Base-by-base conservation (phyloP, 2,797 vertebrate species). In the Schizopygopsis malacanthus region DNA sequence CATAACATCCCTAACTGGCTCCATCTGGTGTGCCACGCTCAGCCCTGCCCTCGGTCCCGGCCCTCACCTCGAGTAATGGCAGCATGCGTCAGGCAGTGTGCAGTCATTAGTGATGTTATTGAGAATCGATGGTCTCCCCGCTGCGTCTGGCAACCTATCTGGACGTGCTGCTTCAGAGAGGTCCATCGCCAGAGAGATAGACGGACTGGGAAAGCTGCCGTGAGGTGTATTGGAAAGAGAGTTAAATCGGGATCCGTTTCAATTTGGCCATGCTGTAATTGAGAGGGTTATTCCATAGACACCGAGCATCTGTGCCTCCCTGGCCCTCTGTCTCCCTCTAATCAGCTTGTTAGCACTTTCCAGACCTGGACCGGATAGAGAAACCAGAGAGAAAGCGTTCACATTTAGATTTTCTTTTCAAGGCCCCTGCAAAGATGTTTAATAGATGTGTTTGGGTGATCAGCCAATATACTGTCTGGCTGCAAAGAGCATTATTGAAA, bases 191-290 rank as follows among this genome's bases (percentile, higher is more conserved):
- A 73, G 81, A 73, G 81, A 73, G 80, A 70, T 41, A 92, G 91
- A 91, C 93, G 90, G 92, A 90, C 92, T 93, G 92, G 87, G 89
- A 93, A 94, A 92, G 94, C 91, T 89, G 88, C 88, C 87, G 92
- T 81, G 59, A 33, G 87, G 90, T 82, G 89, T 92, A 94, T 94
- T 92, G 93, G 94, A 93, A 94, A 95, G 93, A 94, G 93, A 91
- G 93, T 94, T 95, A 93, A 95, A 95, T 95, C 92, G 94, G 94
- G 92, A 94, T 95, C 93, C 88, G 91, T 95, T 95, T 95, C 94
- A 95, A 94, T 95, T 95, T 94, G 90, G 92, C 87, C 88, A 75
- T 86, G 88, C 76, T 85, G 94, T 94, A 95, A 95, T 94, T 93
- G 94, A 94, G 94, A 92, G 91, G 90, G 90, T 94, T 94, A 93